Percentiles rank a stretch among this genome's conserved stretches.
phyloP scores from a whole-genome alignment of 2,797 vertebrate species.

The Chloroceryle inda region DNA sequence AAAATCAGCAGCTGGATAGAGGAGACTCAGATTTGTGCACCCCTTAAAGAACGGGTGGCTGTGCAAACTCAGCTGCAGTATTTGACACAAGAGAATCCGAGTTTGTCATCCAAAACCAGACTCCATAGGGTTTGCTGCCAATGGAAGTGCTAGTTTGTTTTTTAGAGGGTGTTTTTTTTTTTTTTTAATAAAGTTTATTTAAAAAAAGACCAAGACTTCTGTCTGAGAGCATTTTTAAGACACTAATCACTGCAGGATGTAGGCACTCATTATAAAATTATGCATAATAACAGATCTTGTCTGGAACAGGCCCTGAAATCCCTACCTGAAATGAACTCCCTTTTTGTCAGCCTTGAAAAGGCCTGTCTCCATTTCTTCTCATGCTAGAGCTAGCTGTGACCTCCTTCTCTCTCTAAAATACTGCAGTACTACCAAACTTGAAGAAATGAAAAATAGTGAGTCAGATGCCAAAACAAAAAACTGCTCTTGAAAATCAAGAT shows the following conservation, averaged over 20 bases:
- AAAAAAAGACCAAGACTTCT: not conserved
- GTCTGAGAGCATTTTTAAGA: not conserved
- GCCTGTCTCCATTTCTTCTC: not conserved
- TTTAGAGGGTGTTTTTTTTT: not conserved
- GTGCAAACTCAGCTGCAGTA: not conserved
- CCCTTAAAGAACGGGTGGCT: not conserved
- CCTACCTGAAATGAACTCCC: not conserved
- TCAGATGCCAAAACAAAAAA: not conserved
- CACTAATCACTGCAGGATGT: not conserved
- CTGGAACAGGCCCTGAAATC: not conserved
- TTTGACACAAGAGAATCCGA: not conserved
- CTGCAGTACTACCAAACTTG: not conserved
- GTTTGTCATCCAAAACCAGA: not conserved
- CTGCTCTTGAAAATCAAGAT: not conserved
- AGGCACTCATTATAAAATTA: not conserved
- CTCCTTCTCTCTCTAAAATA: not conserved
- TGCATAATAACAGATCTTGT: not conserved
- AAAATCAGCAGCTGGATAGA: not conserved
- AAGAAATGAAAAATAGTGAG: not conserved
- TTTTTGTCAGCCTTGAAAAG: not conserved
- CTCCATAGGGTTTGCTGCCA: not conserved
- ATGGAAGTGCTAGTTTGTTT: not conserved
- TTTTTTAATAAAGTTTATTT: not conserved
- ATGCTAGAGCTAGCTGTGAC: not conserved
- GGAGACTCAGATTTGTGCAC: not conserved